phyloP scores from a whole-genome alignment of 53 echinoderm and acorn worm genomes.

The Luidia sarsii region DNA sequence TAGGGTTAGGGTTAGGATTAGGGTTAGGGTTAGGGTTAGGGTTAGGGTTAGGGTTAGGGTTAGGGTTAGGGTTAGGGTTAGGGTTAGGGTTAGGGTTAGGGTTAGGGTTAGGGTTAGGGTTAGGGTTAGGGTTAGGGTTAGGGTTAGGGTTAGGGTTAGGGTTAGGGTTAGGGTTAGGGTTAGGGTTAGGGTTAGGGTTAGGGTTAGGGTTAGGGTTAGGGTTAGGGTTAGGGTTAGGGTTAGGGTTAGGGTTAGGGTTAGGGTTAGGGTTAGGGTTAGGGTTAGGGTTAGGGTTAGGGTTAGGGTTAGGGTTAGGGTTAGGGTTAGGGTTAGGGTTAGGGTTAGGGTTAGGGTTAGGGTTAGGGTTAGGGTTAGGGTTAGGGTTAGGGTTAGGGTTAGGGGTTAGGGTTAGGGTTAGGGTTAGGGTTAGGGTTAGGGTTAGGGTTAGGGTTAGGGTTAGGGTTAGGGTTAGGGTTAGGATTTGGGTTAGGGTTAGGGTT shows the following conservation, averaged over 20 bases:
- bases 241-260: slow-evolving; percentile 63
- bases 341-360: slow-evolving; percentile 58
- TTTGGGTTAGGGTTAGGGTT: no score
- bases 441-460: slow-evolving; percentile 47
- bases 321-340: slow-evolving; percentile 64
- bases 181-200: slow-evolving; percentile 54
- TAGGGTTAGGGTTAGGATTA: no score
- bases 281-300: slow-evolving; percentile 49
- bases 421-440: slow-evolving; percentile 66
- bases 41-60: slow-evolving; percentile 68
- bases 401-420: slow-evolving; percentile 67
- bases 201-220: slow-evolving; percentile 63
- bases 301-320: slow-evolving; percentile 58
- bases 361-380: slow-evolving; percentile 39
- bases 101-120: slow-evolving; percentile 35
- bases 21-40: slow-evolving; percentile 53
- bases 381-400: no score
- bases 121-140: slow-evolving; percentile 33
- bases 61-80: slow-evolving; percentile 42
- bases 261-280: slow-evolving; percentile 67
- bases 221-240: slow-evolving; percentile 40
- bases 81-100: slow-evolving; percentile 27
- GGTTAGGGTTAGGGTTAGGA: no score
- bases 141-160: slow-evolving; percentile 52
- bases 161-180: slow-evolving; percentile 43